phyloP scores from a whole-genome alignment of 2,888 invertebrate species.

The Andrena praecox region DNA sequence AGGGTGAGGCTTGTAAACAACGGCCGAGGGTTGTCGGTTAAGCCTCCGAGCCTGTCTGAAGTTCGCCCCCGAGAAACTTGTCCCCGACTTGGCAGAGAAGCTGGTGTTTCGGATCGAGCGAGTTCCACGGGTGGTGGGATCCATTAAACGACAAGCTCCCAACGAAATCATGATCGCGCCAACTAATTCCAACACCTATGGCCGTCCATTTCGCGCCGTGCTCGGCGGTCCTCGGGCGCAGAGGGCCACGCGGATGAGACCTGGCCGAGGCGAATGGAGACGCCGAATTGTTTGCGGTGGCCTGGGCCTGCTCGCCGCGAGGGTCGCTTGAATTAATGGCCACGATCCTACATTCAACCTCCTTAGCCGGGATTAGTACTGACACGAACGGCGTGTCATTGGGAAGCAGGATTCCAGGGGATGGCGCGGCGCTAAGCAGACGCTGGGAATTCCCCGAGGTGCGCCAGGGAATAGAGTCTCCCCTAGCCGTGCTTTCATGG shows the following conservation, averaged over 20 bases:
- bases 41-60: neutral
- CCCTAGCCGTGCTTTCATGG: neutral
- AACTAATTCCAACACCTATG: conserved; percentile 1
- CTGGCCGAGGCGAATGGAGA: conserved; percentile 43
- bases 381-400: conserved; percentile 78
- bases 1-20: conserved; percentile 24
- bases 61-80: neutral
- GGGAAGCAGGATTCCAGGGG: conserved; percentile 73
- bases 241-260: neutral
- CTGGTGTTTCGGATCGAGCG: too few species aligned
- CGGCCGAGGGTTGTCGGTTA: neutral
- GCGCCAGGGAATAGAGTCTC: conserved; percentile 13
- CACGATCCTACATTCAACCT: conserved; percentile 74
- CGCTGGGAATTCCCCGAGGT: conserved; percentile 47
- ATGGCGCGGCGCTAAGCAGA: conserved; percentile 53
- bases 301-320: conserved; percentile 29
- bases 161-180: too few species aligned
- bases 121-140: too few species aligned
- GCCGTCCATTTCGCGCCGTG: neutral
- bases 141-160: too few species aligned
- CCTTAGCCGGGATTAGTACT: conserved; percentile 79
- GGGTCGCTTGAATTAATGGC: conserved; percentile 76
- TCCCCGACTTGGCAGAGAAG: too few species aligned
- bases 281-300: conserved; percentile 61
- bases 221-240: neutral